Base-by-base conservation (phyloP, 2,797 vertebrate genomes). In the Dendrocincla fuliginosa region DNA sequence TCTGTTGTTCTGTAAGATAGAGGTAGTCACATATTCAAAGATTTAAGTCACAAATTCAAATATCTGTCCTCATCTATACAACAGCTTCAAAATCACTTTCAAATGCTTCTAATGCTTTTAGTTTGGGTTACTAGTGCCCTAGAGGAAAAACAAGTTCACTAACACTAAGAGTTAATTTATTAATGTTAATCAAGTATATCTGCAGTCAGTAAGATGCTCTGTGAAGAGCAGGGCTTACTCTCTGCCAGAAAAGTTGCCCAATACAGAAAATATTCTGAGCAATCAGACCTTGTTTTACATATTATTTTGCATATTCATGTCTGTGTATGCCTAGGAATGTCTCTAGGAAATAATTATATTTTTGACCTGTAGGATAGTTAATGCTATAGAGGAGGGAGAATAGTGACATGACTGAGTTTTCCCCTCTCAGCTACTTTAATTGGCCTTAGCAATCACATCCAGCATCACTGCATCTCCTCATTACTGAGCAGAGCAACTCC, bases 401-500 rank as follows among this genome's bases (percentile, higher is more conserved):
- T 57, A 69, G 18, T 56, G 2, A 24, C 30, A 77, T 18, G 42
- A 56, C 42, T 64, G 50, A 7, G 18, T 56, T 82, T 41, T 65
- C 13, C 9, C 18, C 46, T 57, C 74, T 90, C 71, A 56, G 49
- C 27, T 75, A 10, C 46, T 74, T 83, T 83, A 90, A 90, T 81
- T 94, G 3, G 50, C 39, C 71, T n/a, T 74, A 83, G 27, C 53
- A 93, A 57, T 57, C 73, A 37, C 27, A 87, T 59, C 67, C 87
- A 95, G 65, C 49, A 71, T 33, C 64, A 55, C 32, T 89, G 46
- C 39, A 88, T 83, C 49, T 86, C 60, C 59, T 97, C 85, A 87
- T 96, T 90, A 81, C 39, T 23, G 68, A 85, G 67, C 78, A 89
- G 44, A 90, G 33, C n/a, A 82, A 52, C 41, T 49, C 49, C 60